These are phyloP conservation scores for Dynastes tityus DNA, from an alignment of 2,888 invertebrate species.

Conservation along the genomic window DNA sequence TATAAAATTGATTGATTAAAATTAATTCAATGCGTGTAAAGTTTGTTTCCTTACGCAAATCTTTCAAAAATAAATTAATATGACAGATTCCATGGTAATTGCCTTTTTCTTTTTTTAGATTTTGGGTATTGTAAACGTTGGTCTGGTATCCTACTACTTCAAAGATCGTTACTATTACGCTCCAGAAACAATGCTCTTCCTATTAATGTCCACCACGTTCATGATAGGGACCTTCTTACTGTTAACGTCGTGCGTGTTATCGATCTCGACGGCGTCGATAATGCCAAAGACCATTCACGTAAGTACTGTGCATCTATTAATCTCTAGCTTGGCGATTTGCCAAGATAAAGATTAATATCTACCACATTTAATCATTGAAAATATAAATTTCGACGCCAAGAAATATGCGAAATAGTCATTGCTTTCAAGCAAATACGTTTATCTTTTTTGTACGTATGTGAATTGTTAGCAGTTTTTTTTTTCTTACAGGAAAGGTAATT, in stretches of 20 bases:
- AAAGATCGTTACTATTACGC: slow-evolving; percentile 66
- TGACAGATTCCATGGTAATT: background rate
- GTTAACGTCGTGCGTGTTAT: slow-evolving; percentile 82
- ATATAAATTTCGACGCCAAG: background rate
- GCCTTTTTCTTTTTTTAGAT: slow-evolving; percentile 72
- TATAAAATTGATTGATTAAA: no score
- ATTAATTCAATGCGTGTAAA: no score
- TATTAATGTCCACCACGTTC: slow-evolving; percentile 83
- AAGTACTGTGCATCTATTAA: slow-evolving; percentile 70
- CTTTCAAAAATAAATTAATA: no score
- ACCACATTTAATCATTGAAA: background rate
- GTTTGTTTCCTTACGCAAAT: no score
- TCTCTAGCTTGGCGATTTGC: background rate
- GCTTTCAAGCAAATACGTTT: no score
- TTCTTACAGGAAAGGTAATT: no score
- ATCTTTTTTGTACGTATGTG: no score
- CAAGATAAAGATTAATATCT: background rate
- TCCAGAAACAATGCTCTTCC: slow-evolving; percentile 78
- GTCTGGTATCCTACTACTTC: slow-evolving; percentile 78
- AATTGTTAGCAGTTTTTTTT: no score
- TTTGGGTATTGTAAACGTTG: slow-evolving; percentile 83
- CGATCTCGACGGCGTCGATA: slow-evolving; percentile 86
- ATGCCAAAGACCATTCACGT: slow-evolving; percentile 87
- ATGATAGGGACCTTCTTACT: slow-evolving; percentile 86
- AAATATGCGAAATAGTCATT: no score